These are phyloP conservation scores for Dicranocentrus wangi DNA, from an alignment of 2,888 invertebrate genomes.

Conservation along the genomic window DNA sequence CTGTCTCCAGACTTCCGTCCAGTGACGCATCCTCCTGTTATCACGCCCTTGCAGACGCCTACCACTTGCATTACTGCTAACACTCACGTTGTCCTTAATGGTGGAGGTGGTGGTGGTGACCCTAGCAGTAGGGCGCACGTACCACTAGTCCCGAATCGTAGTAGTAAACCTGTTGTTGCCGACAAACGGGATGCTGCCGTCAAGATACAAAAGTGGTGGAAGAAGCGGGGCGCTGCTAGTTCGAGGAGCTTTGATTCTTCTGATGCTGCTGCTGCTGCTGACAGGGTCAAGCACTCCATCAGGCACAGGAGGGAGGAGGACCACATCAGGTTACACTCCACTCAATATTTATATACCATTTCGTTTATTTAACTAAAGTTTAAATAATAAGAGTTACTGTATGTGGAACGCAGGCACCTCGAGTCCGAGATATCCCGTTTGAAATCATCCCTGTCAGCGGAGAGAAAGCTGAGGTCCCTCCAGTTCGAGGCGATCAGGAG, in stretches of 20 bases:
- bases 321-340: slow-evolving; percentile 65
- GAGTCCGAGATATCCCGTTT: slow-evolving; percentile 89
- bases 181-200: not conserved
- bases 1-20: slow-evolving; percentile 71
- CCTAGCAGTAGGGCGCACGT: too few species aligned
- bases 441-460: slow-evolving; percentile 87
- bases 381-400: too few species aligned
- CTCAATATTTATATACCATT: not conserved
- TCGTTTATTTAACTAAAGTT: too few species aligned
- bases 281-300: slow-evolving; percentile 69
- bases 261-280: slow-evolving; percentile 53
- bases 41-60: slow-evolving; percentile 69
- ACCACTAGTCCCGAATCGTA: too few species aligned
- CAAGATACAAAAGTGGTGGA: slow-evolving; percentile 71
- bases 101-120: too few species aligned
- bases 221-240: too few species aligned
- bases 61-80: slow-evolving; percentile 29
- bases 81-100: slow-evolving; percentile 15
- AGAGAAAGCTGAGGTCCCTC: slow-evolving; percentile 87
- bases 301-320: slow-evolving; percentile 71
- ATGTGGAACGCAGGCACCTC: slow-evolving; percentile 82
- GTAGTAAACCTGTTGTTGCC: too few species aligned
- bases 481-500: slow-evolving; percentile 94
- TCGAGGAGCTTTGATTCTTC: slow-evolving; percentile 7
- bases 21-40: slow-evolving; percentile 41